Conservation (phyloP, 1,140 invertebrate species). For the Centruroides sculpturatus region DNA sequence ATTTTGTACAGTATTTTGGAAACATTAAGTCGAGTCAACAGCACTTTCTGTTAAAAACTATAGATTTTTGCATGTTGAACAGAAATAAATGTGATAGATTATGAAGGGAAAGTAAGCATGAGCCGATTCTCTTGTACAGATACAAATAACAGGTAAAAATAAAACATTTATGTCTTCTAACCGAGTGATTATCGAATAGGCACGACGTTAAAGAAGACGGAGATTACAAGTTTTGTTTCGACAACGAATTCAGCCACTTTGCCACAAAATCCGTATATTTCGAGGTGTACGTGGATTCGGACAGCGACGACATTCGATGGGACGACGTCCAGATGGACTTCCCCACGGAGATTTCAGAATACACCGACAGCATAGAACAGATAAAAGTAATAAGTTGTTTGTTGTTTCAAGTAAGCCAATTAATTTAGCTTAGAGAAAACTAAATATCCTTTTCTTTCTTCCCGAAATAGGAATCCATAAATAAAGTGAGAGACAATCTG, state of each 20-base stretch:
- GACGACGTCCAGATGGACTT: slow-evolving; percentile 13
- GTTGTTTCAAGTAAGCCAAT: background rate
- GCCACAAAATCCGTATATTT: slow-evolving; percentile 67
- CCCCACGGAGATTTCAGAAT: slow-evolving; percentile 11
- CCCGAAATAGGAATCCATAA: slow-evolving; percentile 34
- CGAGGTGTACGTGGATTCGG: slow-evolving; percentile 49
- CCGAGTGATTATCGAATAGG: slow-evolving; percentile 18
- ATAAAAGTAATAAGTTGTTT: slow-evolving; percentile 13
- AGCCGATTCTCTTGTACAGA: no score
- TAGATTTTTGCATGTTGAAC: no score
- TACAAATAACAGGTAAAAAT: no score
- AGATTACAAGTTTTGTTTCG: slow-evolving; percentile 65
- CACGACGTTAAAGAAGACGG: slow-evolving; percentile 36
- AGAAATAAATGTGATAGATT: no score
- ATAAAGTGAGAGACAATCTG: slow-evolving; percentile 41
- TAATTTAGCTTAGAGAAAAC: background rate
- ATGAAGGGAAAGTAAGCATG: no score
- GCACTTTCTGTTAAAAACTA: no score
- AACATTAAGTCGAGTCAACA: no score
- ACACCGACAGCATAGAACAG: slow-evolving; percentile 16
- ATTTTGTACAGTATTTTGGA: no score
- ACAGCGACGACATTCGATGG: slow-evolving; percentile 37
- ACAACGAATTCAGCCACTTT: slow-evolving; percentile 63
- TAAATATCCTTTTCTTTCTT: background rate
- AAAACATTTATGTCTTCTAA: no score